phyloP scores from a whole-genome alignment of 2,797 vertebrate species.

The Pelochelys cantorii region DNA sequence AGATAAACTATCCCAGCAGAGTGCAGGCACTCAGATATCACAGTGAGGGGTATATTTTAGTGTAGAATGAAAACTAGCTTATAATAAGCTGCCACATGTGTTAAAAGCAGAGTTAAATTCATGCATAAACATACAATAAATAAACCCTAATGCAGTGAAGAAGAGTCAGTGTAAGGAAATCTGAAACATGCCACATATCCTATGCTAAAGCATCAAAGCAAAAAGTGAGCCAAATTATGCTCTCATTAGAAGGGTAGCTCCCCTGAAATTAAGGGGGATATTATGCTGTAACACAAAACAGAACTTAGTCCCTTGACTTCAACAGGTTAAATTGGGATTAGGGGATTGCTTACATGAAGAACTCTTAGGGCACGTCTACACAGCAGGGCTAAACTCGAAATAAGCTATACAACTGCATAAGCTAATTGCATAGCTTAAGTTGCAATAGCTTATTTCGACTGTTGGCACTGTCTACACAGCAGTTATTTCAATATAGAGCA shows the following conservation, averaged over 20 bases:
- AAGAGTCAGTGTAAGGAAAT: not conserved
- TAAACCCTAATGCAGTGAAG: not conserved
- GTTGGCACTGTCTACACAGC: too few species aligned
- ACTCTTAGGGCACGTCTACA: not conserved
- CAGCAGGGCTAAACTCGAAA: too few species aligned
- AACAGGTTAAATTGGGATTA: not conserved
- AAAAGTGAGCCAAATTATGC: not conserved
- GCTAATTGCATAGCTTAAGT: too few species aligned
- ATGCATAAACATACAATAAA: not conserved
- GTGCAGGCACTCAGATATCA: not conserved
- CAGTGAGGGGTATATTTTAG: not conserved
- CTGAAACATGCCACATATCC: not conserved
- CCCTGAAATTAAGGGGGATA: not conserved
- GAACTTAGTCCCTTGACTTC: not conserved
- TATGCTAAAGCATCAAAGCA: not conserved
- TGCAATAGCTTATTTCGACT: too few species aligned
- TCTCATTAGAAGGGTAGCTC: not conserved
- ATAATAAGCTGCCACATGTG: not conserved
- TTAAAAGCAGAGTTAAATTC: conserved; percentile 5
- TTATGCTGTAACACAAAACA: not conserved
- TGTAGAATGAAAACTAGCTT: not conserved
- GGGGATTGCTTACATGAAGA: not conserved
- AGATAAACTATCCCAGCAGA: not conserved
- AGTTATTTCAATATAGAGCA: too few species aligned
- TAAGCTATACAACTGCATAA: too few species aligned